Percentiles rank a stretch among this genome's conserved stretches.
phyloP scores from a whole-genome alignment of 2,113 vertebrate species.

The Oceanodroma tethys region DNA sequence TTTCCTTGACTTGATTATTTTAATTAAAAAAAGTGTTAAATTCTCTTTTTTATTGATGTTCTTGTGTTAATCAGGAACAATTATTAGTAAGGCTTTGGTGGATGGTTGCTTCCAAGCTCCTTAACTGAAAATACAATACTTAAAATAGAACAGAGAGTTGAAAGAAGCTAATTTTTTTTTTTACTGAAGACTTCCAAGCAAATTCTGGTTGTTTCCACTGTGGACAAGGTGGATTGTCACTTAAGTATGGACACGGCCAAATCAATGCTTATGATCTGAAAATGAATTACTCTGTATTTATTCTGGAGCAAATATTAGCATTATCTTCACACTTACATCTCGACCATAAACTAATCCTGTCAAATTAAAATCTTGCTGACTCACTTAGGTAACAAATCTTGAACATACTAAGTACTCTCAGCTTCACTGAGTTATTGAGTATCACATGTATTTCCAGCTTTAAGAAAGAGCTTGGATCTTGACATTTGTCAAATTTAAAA shows the following conservation, averaged over 20 bases:
- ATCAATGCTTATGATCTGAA: slow-evolving; percentile 51
- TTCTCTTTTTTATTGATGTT: slow-evolving; percentile 62
- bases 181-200: slow-evolving; percentile 12
- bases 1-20: slow-evolving; percentile 72
- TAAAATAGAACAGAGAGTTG: slow-evolving; percentile 26
- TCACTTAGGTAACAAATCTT: background rate
- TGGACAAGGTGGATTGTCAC: slow-evolving; percentile 1
- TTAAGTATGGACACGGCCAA: slow-evolving; percentile 7
- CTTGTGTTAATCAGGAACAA: slow-evolving; percentile 68
- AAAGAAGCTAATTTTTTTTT: slow-evolving; percentile 18
- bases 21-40: slow-evolving; percentile 72
- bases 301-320: background rate
- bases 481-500: background rate
- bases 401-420: background rate
- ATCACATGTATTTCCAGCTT: background rate
- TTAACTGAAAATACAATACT: slow-evolving; percentile 59
- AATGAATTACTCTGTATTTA: slow-evolving; percentile 12
- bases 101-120: slow-evolving; percentile 18
- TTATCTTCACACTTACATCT: slow-evolving; percentile 39
- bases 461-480: background rate
- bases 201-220: slow-evolving; percentile 1
- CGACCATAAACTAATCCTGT: slow-evolving; percentile 2
- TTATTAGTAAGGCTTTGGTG: slow-evolving; percentile 63
- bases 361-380: background rate
- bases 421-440: background rate